Base-by-base conservation (phyloP, 2,888 invertebrate species). In the Apotomis turbidana region DNA sequence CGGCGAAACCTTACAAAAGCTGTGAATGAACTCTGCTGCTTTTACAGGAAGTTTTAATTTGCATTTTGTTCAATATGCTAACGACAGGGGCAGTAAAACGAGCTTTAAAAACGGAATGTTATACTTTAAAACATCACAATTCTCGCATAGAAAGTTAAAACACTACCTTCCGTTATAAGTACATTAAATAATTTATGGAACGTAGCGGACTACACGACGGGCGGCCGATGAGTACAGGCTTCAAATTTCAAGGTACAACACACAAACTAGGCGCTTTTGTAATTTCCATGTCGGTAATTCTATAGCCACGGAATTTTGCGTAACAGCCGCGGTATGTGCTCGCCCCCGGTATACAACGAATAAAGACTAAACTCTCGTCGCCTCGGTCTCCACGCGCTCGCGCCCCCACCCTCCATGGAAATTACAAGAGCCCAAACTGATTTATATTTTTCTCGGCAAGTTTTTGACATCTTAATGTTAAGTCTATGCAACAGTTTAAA, bases 131-230 rank as follows among this genome's bases (percentile, higher is more conserved):
- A 87, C 83, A 85, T 87, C 88, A 87, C 86, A 86, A 84, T 85
- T 84, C 82, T 72, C 80, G 87, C 89, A 87, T 89, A 88, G 86
- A 90, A 88, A 88, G 84, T 86, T 82, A 79, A 84, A 87, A 85
- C 83, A 83, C 85, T 87, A 88, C 83, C 76, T 81, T 85, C 84
- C 68, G 75, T 79, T 9, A 10, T 10, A 49, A 6, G 49, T 81
- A 70, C 78, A 78, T 68, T 68, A 61, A 49, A 67, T 64, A 61
- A 66, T 66, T 52, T 61, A 36, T 51, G 41, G 57, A 66, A 51
- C 9, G 36, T 66, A 71, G 67, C 67, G 57, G 61, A 62, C 57
- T 71, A 68, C 61, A 46, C 8, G 6, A 46, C 38, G 10, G 10
- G 9, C n/a, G 58, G 44, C 12, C 12, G 63, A 13, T n/a, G 41